These are phyloP conservation scores for Synergus japonicus DNA, from an alignment of 2,888 invertebrate species.

Conservation along the genomic window DNA sequence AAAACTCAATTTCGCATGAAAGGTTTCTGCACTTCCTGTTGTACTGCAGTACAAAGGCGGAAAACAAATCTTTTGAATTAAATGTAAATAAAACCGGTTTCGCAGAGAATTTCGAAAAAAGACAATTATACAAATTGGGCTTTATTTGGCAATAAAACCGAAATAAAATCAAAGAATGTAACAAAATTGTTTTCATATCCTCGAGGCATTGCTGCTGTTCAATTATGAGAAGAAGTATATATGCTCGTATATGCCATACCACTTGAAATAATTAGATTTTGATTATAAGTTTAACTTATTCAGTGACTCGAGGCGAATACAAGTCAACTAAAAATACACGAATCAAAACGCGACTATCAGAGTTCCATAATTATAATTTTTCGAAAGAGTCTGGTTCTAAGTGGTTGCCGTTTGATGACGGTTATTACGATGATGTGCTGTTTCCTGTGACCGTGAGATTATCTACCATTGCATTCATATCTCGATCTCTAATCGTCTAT, in stretches of 20 bases:
- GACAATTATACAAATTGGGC: neutral
- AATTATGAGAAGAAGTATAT: constrained; percentile 13
- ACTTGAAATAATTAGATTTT: constrained; percentile 31
- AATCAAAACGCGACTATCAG: neutral
- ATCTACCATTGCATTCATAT: constrained; percentile 59
- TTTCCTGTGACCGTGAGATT: constrained; percentile 76
- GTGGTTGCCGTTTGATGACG: constrained; percentile 75
- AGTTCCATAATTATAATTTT: constrained; percentile 52
- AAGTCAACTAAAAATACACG: neutral
- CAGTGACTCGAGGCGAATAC: neutral
- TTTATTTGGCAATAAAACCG: constrained; percentile 42
- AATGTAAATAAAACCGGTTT: constrained; percentile 1
- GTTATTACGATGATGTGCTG: constrained; percentile 76
- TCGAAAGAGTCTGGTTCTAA: constrained; percentile 68
- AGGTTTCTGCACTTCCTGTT: too few species aligned
- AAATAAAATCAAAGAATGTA: constrained; percentile 49
- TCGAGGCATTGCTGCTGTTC: constrained; percentile 15
- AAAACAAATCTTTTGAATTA: constrained; percentile 19
- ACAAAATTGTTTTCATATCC: neutral
- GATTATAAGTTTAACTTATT: constrained; percentile 31
- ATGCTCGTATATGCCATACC: neutral
- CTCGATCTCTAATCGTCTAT: too few species aligned
- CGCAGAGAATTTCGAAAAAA: neutral
- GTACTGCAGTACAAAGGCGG: too few species aligned
- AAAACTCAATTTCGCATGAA: too few species aligned